These are phyloP conservation scores for Brachypalpus laphriformis DNA, from an alignment of 2,888 invertebrate species.

Conservation along the genomic window DNA sequence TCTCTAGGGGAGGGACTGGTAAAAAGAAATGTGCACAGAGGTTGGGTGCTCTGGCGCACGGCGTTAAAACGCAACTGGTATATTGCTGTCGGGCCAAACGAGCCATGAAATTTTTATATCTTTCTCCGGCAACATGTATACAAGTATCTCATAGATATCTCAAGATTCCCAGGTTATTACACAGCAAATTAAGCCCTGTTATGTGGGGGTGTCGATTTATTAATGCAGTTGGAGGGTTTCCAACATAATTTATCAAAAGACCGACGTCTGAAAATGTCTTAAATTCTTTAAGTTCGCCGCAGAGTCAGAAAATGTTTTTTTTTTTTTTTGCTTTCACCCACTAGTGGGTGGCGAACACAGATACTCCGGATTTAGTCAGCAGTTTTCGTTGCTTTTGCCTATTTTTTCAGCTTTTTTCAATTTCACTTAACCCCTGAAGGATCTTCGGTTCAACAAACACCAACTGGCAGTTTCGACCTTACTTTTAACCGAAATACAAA, in stretches of 20 bases:
- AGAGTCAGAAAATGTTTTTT: background rate
- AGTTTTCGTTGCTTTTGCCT: constrained; percentile 47
- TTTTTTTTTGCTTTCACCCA: background rate
- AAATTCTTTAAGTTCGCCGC: constrained; percentile 41
- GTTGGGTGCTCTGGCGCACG: constrained; percentile 30
- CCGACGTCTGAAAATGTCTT: constrained; percentile 35
- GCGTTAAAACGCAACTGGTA: constrained; percentile 67
- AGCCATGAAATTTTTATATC: constrained; percentile 71
- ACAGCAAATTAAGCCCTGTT: constrained; percentile 68
- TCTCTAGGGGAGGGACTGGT: background rate
- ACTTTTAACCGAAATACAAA: constrained; percentile 69
- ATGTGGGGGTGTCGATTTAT: constrained; percentile 70
- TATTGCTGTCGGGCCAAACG: constrained; percentile 57
- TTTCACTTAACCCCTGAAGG: constrained; percentile 71
- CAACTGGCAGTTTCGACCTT: constrained; percentile 68
- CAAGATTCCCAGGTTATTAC: constrained; percentile 63
- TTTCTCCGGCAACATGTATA: constrained; percentile 21
- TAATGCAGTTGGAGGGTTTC: constrained; percentile 67
- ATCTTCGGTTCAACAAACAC: constrained; percentile 68
- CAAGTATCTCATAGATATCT: constrained; percentile 50
- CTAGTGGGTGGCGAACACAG: background rate
- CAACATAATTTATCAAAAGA: constrained; percentile 52
- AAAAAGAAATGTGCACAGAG: constrained; percentile 8
- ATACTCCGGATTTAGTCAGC: constrained; percentile 61
- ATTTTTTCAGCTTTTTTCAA: constrained; percentile 45